phyloP scores from a whole-genome alignment of 2,113 vertebrate genomes.

The Calyptomena viridis region DNA sequence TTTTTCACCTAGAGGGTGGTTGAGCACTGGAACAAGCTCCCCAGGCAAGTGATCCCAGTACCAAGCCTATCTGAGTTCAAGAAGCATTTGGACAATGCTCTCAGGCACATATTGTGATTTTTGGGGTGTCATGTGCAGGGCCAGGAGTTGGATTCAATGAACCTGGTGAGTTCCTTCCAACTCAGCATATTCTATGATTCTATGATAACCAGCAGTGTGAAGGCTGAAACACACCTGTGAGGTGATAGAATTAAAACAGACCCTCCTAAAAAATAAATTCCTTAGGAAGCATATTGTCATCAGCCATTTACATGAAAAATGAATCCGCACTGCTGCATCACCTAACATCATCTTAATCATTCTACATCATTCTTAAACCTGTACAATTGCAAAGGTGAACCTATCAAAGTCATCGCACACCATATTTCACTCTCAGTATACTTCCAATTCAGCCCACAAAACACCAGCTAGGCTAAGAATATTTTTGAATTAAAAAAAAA shows the following conservation, averaged over 20 bases:
- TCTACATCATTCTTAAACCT: background rate
- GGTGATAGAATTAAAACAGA: background rate
- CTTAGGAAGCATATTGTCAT: background rate
- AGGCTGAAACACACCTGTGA: background rate
- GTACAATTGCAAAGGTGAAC: background rate
- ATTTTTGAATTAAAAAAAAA: background rate
- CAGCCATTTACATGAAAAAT: background rate
- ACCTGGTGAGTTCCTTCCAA: background rate
- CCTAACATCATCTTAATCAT: background rate
- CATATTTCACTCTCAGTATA: background rate
- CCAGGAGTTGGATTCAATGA: background rate
- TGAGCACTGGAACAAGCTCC: background rate
- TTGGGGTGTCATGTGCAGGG: rapidly evolving
- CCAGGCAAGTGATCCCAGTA: background rate
- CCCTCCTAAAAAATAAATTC: background rate
- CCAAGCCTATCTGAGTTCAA: background rate
- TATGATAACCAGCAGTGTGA: background rate
- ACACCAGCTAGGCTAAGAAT: background rate
- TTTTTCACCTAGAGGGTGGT: background rate
- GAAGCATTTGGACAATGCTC: background rate
- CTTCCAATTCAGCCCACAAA: background rate
- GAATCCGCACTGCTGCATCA: rapidly evolving
- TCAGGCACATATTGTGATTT: background rate
- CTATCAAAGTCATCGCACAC: background rate
- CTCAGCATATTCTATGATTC: background rate